These are phyloP conservation scores for Spea bombifrons DNA, from an alignment of 2,113 vertebrate genomes.

Conservation along the genomic window DNA sequence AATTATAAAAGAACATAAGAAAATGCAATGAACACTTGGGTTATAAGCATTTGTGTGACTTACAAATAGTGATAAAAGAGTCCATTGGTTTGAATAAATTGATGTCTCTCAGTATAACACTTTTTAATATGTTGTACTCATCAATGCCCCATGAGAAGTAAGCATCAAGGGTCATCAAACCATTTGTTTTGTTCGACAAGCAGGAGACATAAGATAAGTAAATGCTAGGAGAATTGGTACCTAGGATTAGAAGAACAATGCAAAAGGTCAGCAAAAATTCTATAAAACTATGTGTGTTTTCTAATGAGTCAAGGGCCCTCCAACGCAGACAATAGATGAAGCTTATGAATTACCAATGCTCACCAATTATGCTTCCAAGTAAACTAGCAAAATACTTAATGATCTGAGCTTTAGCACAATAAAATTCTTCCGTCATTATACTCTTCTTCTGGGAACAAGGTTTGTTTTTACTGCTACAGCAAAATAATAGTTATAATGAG, in stretches of 20 bases:
- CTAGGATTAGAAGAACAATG: background rate
- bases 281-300: conserved; percentile 3
- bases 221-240: background rate
- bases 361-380: conserved; percentile 35
- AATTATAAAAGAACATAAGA: conserved; percentile 31
- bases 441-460: conserved; percentile 9
- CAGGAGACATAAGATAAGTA: background rate
- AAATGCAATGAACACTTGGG: conserved; percentile 15
- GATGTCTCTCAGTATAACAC: background rate
- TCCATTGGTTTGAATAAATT: background rate
- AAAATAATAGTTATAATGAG: conserved; percentile 33
- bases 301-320: conserved; percentile 14
- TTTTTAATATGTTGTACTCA: background rate
- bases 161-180: background rate
- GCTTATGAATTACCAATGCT: conserved; percentile 12
- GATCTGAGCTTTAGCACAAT: conserved; percentile 1
- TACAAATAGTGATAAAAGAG: background rate
- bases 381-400: conserved; percentile 40
- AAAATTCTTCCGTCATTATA: conserved; percentile 12
- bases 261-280: background rate
- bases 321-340: background rate
- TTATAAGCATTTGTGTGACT: background rate
- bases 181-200: background rate
- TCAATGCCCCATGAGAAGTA: background rate
- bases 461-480: conserved; percentile 9